phyloP scores from a whole-genome alignment of 2,888 invertebrate species.

The Hoplodrina blanda region DNA sequence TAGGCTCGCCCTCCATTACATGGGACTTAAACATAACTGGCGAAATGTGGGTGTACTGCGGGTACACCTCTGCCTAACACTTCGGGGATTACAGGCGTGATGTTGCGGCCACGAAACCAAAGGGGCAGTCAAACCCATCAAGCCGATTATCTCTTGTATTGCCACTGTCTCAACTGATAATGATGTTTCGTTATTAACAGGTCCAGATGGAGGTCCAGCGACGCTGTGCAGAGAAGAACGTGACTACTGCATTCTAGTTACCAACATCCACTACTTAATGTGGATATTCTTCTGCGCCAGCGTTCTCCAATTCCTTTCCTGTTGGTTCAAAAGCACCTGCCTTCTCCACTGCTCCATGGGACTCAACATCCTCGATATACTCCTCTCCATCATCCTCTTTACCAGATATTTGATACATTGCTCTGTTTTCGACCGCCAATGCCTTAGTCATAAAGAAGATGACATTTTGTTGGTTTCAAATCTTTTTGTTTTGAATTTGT shows the following conservation, averaged over 20 bases:
- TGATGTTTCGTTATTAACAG: constrained; percentile 5
- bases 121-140: no score
- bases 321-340: constrained; percentile 14
- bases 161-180: no score
- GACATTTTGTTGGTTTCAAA: not conserved
- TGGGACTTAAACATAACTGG: no score
- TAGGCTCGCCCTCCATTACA: no score
- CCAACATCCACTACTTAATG: constrained; percentile 24
- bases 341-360: constrained; percentile 29
- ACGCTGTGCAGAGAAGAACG: not conserved
- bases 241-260: constrained; percentile 7
- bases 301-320: not conserved
- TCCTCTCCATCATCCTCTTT: not conserved
- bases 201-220: constrained; percentile 18
- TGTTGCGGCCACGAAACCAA: no score
- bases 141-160: no score
- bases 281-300: constrained; percentile 27
- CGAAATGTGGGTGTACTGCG: no score
- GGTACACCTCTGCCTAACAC: no score
- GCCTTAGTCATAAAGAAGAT: not conserved
- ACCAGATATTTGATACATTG: constrained; percentile 14
- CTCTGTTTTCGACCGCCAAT: not conserved
- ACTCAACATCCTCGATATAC: not conserved
- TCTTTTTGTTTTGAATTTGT: constrained; percentile 22
- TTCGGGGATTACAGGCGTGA: no score